Evolutionary conservation across 2,797 vertebrate genomes (phyloP).

Genomic region (Scarus forsteni): DNA sequence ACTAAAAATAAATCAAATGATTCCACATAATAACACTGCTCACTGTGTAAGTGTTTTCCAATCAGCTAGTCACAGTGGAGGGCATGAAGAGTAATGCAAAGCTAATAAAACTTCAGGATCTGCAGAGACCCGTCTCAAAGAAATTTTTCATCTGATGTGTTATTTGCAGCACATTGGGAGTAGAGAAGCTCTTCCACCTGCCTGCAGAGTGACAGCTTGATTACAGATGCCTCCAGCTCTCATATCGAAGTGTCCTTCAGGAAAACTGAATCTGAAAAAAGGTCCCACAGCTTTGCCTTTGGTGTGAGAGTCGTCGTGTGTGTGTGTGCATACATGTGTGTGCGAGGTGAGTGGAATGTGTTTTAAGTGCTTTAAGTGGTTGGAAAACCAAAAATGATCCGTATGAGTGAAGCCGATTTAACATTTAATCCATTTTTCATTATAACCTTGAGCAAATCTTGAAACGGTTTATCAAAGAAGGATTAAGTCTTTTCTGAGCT

Average conservation of each 20-base stretch:
- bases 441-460: not conserved
- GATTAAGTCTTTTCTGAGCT: not conserved
- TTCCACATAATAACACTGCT: too few relatives aligned
- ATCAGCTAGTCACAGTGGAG: too few relatives aligned
- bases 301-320: not conserved
- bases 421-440: not conserved
- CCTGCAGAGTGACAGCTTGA: not conserved
- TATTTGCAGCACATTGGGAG: not conserved
- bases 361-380: not conserved
- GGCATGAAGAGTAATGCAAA: too few relatives aligned
- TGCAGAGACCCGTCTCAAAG: too few relatives aligned
- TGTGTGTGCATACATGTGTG: not conserved
- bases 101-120: too few relatives aligned
- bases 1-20: too few relatives aligned
- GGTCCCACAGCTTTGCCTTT: not conserved
- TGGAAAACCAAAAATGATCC: not conserved
- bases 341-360: not conserved
- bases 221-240: not conserved
- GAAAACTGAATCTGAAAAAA: not conserved
- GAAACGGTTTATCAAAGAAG: not conserved
- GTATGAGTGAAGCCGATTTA: not conserved
- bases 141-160: not conserved
- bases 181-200: not conserved
- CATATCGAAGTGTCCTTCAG: not conserved
- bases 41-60: too few relatives aligned